Evolutionary conservation across 1,140 invertebrate genomes (phyloP).

Genomic region (Diploscapter pachys): DNA sequence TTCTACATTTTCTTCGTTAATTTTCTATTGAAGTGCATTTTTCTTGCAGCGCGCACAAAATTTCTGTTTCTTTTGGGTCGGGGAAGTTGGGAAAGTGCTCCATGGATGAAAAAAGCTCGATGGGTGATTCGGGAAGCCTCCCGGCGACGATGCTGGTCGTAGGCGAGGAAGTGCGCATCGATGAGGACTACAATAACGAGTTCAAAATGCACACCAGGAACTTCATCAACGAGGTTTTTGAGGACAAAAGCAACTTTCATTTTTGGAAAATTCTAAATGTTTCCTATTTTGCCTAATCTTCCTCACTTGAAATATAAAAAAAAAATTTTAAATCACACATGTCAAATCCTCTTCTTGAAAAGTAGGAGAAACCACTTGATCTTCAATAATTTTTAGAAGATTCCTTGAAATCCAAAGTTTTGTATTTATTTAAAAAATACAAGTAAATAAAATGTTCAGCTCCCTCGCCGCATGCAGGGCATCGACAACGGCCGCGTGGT

Average conservation of each 20-base stretch:
- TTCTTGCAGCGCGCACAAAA: no score
- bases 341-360: background rate
- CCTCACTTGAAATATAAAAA: no score
- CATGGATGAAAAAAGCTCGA: no score
- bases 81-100: no score
- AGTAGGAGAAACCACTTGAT: background rate
- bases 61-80: no score
- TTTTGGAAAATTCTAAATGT: slow-evolving; percentile 3
- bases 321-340: background rate
- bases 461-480: background rate
- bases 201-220: slow-evolving; percentile 27
- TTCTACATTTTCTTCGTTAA: no score
- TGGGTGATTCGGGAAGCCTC: no score
- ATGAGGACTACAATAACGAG: slow-evolving; percentile 29
- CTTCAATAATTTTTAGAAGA: background rate
- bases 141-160: background rate
- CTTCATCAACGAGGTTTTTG: slow-evolving; percentile 15
- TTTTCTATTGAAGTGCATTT: no score
- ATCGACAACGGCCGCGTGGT: slow-evolving; percentile 5
- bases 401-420: no score
- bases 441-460: no score
- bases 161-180: background rate
- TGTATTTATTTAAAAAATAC: no score
- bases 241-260: background rate
- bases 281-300: background rate